These are phyloP conservation scores for Manis javanica DNA, from an alignment of 2,797 vertebrate genomes.

Conservation along the genomic window DNA sequence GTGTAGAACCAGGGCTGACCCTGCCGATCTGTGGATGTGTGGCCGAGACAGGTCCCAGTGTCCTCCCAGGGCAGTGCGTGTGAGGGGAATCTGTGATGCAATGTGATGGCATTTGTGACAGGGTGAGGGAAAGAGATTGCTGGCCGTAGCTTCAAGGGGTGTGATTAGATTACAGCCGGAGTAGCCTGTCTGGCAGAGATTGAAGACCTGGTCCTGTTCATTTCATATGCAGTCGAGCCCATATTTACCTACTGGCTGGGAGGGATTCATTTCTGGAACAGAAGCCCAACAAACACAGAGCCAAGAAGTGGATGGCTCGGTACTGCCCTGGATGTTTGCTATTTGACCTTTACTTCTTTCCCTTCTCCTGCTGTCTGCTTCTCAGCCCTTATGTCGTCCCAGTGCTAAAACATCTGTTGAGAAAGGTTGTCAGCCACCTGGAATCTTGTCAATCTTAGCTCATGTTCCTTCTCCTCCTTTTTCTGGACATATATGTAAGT, in stretches of 20 bases:
- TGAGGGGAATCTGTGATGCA: conserved; percentile 70
- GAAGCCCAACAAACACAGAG: accelerated
- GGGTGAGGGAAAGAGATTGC: conserved; percentile 75
- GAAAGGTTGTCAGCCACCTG: neutral
- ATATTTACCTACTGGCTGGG: neutral
- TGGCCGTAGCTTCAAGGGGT: conserved; percentile 62
- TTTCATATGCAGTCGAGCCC: neutral
- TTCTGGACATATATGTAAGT: neutral
- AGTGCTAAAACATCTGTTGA: neutral
- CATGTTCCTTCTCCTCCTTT: accelerated
- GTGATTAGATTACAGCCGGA: conserved; percentile 76
- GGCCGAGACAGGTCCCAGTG: conserved; percentile 69
- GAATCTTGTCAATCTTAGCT: neutral
- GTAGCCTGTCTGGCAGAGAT: conserved; percentile 64
- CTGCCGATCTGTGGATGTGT: conserved; percentile 79
- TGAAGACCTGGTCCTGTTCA: conserved; percentile 48
- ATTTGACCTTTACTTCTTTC: neutral
- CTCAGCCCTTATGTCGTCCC: neutral
- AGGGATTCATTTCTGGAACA: neutral
- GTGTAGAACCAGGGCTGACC: conserved; percentile 48
- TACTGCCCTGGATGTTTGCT: neutral
- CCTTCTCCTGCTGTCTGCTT: neutral
- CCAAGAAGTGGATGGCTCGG: neutral
- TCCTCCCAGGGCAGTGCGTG: conserved; percentile 19
- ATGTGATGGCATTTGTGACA: conserved; percentile 79